Conservation (phyloP, 1,140 invertebrate genomes). For the Plectrocnemia conspersa region DNA sequence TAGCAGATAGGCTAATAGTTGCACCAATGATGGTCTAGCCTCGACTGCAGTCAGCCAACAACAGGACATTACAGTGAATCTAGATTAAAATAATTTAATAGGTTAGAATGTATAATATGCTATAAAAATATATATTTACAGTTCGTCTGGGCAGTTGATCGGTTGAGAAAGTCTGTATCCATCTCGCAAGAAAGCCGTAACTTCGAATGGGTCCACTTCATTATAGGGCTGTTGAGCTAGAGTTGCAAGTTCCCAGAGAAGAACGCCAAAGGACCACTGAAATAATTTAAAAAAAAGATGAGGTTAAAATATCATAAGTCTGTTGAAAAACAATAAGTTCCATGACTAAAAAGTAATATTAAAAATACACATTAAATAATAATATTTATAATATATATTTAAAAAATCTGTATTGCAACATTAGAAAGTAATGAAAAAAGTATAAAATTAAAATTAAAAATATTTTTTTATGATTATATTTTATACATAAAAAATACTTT, state of each 20-base stretch:
- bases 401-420: neutral
- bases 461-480: too few relatives aligned
- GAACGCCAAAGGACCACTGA: conserved; percentile 91
- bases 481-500: too few relatives aligned
- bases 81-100: conserved; percentile 42
- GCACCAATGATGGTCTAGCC: conserved; percentile 77
- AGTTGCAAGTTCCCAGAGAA: conserved; percentile 91
- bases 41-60: conserved; percentile 79
- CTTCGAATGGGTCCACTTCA: conserved; percentile 89
- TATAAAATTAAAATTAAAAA: neutral
- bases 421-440: neutral
- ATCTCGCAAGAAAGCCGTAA: conserved; percentile 78
- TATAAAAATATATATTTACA: conserved; percentile 60
- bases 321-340: neutral
- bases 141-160: conserved; percentile 89
- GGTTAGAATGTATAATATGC: neutral
- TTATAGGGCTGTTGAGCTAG: conserved; percentile 81
- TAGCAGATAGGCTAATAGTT: conserved; percentile 79
- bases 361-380: neutral
- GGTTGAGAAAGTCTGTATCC: conserved; percentile 87
- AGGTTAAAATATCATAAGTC: neutral
- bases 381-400: neutral
- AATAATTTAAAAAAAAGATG: conserved; percentile 37
- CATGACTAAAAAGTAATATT: neutral
- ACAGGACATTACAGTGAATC: conserved; percentile 86